Conservation (phyloP, 2,888 invertebrate genomes). For the Odontomyia ornata region DNA sequence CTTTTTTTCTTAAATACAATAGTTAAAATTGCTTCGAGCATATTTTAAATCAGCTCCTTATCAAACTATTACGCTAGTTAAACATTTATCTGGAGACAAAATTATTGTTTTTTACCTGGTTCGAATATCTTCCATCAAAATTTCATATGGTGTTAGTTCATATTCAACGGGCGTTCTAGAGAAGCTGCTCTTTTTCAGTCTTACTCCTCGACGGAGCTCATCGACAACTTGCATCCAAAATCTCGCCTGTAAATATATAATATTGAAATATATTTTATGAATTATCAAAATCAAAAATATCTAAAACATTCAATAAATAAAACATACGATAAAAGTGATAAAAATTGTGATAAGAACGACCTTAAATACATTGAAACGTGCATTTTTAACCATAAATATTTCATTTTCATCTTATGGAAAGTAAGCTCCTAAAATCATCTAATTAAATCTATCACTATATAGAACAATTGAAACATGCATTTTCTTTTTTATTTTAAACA, state of each 20-base stretch:
- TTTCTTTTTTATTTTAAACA: background rate
- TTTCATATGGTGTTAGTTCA: slow-evolving; percentile 95
- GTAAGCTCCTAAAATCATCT: background rate
- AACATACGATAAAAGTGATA: background rate
- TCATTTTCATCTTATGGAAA: background rate
- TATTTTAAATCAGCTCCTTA: too few relatives aligned
- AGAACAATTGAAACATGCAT: background rate
- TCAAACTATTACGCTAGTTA: too few relatives aligned
- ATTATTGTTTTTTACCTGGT: too few relatives aligned
- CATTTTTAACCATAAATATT: background rate
- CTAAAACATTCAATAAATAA: background rate
- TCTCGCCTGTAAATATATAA: slow-evolving; percentile 74
- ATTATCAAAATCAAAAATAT: slow-evolving; percentile 42
- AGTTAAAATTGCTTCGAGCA: too few relatives aligned
- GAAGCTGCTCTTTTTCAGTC: slow-evolving; percentile 87
- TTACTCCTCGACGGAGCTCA: slow-evolving; percentile 89
- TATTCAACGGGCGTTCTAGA: slow-evolving; percentile 85
- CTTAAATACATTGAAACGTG: background rate
- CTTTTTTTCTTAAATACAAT: too few relatives aligned
- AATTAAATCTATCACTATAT: background rate
- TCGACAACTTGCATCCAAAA: slow-evolving; percentile 96
- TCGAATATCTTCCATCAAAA: slow-evolving; percentile 95
- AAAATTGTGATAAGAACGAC: background rate
- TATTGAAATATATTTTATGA: slow-evolving; percentile 36
- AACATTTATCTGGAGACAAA: too few relatives aligned